These are phyloP conservation scores for Trogon surrucura DNA, from an alignment of 2,113 vertebrate species.

Conservation along the genomic window DNA sequence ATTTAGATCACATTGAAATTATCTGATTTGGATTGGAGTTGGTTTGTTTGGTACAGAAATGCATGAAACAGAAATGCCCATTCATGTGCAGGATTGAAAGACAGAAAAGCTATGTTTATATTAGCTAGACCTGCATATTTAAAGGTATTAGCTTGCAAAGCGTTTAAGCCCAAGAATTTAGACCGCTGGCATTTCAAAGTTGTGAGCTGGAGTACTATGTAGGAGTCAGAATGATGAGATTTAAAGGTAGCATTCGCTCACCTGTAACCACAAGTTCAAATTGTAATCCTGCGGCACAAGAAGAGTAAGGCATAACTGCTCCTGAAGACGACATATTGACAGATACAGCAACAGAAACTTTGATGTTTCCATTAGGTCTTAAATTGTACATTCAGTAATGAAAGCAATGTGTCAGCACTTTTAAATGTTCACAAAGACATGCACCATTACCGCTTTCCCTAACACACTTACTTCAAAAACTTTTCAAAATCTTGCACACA, in stretches of 20 bases:
- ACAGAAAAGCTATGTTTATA: not conserved
- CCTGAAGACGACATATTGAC: not conserved
- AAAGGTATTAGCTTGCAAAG: not conserved
- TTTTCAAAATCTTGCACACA: not conserved
- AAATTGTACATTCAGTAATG: not conserved
- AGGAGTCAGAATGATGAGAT: not conserved
- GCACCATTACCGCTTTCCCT: not conserved
- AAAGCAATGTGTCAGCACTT: not conserved
- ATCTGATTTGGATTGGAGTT: not conserved
- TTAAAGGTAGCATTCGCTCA: not conserved
- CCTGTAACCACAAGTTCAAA: not conserved
- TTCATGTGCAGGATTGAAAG: not conserved
- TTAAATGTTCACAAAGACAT: not conserved
- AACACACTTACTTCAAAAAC: not conserved
- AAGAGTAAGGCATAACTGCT: not conserved
- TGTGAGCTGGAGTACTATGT: not conserved
- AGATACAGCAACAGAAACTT: not conserved
- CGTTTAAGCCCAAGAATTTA: not conserved
- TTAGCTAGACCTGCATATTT: not conserved
- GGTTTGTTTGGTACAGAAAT: not conserved
- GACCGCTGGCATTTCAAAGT: not conserved
- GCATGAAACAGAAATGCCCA: not conserved
- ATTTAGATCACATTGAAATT: not conserved
- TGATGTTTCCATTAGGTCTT: constrained; percentile 9
- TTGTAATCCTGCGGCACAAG: not conserved